Evolutionary conservation across 2,888 invertebrate genomes (phyloP), one percentile per base, ranked within the genome.

Genomic region (Aspidiotus rigidus): DNA sequence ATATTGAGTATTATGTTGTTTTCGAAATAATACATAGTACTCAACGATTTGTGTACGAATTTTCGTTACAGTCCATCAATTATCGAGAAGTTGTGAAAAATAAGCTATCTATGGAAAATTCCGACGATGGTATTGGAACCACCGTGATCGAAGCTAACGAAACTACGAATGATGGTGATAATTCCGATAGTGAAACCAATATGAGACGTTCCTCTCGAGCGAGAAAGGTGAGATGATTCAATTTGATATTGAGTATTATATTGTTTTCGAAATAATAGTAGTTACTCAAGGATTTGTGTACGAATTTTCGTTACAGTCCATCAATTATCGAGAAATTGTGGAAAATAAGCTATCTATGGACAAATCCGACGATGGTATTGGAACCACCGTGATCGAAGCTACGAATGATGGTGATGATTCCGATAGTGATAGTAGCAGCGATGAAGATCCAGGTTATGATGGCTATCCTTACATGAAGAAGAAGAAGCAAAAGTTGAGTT

Each of bases 401-500:
- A 2, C n/a, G 49, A 6, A 13, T 49, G 55, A 41, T 54, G 17
- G 44, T 42, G n/a, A 63, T 17, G 63, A 63, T 55, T 41, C 64
- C 11, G 57, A 64, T 3, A 44, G 1, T 40, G 41, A 8, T 11
- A 41, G 11, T 7, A 42, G 42, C n/a, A 63, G 56, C 15, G 42
- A 56, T 41, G 41, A 55, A n/a, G 39, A 28, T 28, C 42, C 13
- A 41, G 28, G 17, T 17, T 55, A n/a, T n/a, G n/a, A n/a, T n/a
- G n/a, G n/a, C n/a, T n/a, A n/a, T n/a, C n/a, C n/a, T n/a, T n/a
- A 42, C 40, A 16, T 42, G n/a, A 42, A 15, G 42, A 11, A 16
- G 13, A 62, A 62, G 39, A 64, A 56, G 41, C 49, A 13, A 10
- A 63, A 63, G 11, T 17, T 57, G 15, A 55, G n/a, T 57, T 7